phyloP scores from a whole-genome alignment of 2,113 vertebrate species.

The Stictonetta naevosa region DNA sequence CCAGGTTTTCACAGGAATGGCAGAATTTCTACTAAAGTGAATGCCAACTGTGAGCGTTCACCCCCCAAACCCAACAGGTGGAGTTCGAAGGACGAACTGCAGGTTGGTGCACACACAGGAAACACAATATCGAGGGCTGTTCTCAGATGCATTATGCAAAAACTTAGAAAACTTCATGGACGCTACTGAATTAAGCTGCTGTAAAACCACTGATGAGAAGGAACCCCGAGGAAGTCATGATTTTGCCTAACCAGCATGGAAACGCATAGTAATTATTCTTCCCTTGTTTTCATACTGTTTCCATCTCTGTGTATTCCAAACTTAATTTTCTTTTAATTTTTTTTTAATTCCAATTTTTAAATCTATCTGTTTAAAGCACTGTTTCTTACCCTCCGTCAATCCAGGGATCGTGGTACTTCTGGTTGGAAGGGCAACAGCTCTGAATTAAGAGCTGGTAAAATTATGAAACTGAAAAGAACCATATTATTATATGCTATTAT shows the following conservation, averaged over 20 bases:
- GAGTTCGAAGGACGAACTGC: rapidly evolving
- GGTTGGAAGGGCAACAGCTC: neutral
- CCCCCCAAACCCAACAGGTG: rapidly evolving
- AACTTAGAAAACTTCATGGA: neutral
- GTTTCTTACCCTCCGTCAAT: neutral
- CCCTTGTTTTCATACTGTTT: neutral
- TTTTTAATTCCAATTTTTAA: neutral
- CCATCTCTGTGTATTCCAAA: neutral
- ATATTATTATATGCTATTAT: neutral
- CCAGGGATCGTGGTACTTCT: neutral
- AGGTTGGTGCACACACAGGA: neutral
- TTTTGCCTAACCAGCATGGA: neutral
- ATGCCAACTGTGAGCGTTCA: neutral
- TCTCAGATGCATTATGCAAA: rapidly evolving
- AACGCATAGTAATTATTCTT: neutral
- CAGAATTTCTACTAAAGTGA: rapidly evolving
- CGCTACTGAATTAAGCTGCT: neutral
- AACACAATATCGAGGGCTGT: rapidly evolving
- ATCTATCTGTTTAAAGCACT: neutral
- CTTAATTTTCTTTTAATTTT: rapidly evolving
- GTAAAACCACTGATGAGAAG: neutral
- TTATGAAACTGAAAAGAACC: neutral
- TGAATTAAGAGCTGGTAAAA: neutral
- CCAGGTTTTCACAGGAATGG: rapidly evolving
- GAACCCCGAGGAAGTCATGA: rapidly evolving